Base-by-base conservation (phyloP, 2,888 invertebrate species). In the Dryococelus australis region DNA sequence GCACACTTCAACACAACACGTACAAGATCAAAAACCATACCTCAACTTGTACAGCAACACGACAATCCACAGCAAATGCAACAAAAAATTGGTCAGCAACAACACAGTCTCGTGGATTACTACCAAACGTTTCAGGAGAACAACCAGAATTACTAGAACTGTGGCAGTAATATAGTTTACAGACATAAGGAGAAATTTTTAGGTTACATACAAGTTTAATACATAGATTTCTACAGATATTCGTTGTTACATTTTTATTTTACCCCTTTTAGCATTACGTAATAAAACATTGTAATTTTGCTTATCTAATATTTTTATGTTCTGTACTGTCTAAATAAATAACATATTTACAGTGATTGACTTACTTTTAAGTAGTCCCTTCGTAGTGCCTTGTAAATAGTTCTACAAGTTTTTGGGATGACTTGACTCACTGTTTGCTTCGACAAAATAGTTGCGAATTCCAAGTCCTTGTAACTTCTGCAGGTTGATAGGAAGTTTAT, bases 391-490 rank as follows among this genome's bases (percentile, higher is more conserved):
- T 65, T 65, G 65, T 16, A n/a, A n/a, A 65, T 65, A 16, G 65
- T 20, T 65, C 24, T 65, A 65, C 65, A 16, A 65, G 20, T 65
- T 65, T 24, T 24, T 65, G 65, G 65, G n/a, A 65, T 65, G n/a
- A 65, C 24, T 8, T 24, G 12, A 65, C 65, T 65, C 20, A 10
- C 12, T 65, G 2, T 24, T 65, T 65, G 65, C 10, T 65, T 65
- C 65, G 65, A 65, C 16, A 65, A 12, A n/a, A 65, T 65, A 65
- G 13, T 65, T 65, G 65, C 24, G 16, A 65, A 16, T 65, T 65
- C 65, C 65, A 65, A 65, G 65, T 65, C 65, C 65, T 65, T 65
- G 65, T 65, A 65, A 65, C 65, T 65, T 65, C 65, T 20, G 65
- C 65, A 8, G 65, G 65, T 65, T 65, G 24, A 8, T 65, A 65